Base-by-base conservation (phyloP, 1,140 invertebrate genomes). In the Sinella curviseta region DNA sequence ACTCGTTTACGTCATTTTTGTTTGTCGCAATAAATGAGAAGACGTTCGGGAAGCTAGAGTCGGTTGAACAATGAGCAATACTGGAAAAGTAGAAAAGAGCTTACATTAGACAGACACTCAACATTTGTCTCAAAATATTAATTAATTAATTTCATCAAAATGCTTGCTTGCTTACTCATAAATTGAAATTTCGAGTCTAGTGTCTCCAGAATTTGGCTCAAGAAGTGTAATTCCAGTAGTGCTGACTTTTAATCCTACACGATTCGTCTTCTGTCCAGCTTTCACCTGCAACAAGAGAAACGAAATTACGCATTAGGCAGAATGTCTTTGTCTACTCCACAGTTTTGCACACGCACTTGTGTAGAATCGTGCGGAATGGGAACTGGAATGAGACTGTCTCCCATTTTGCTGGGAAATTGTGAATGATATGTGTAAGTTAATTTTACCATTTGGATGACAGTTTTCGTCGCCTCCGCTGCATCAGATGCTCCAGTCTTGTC, bases 51-150 rank as follows among this genome's bases (percentile, higher is more conserved):
- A 95, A 92, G 14, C 91, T 90, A 28, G 93, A 92, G 85, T 96
- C 94, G 36, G 94, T 93, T 30, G 94, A 95, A 87, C 95, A 96
- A 84, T 96, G 95, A 0, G 94, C 95, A 84, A 97, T 96, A 86
- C 94, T 95, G 87, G 31, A 91, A 89, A 77, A 79, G 74, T n/a
- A 74, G 30, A 75, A 75, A 36, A 48, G 35, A 48, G n/a, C n/a
- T n/a, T n/a, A n/a, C n/a, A n/a, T n/a, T n/a, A n/a, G n/a, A n/a
- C n/a, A n/a, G n/a, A n/a, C n/a, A n/a, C n/a, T n/a, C n/a, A n/a
- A n/a, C n/a, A n/a, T 48, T 75, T 39, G 74, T 2, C 35, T 48
- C 26, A 54, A 75, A 48, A 31, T 75, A 35, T 70, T 14, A 70
- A 12, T 33, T 14, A 3, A 48, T 48, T 60, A 60, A 3, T 14